These are phyloP conservation scores for Monomorium pharaonis DNA, from an alignment of 1,140 invertebrate genomes.

Conservation along the genomic window DNA sequence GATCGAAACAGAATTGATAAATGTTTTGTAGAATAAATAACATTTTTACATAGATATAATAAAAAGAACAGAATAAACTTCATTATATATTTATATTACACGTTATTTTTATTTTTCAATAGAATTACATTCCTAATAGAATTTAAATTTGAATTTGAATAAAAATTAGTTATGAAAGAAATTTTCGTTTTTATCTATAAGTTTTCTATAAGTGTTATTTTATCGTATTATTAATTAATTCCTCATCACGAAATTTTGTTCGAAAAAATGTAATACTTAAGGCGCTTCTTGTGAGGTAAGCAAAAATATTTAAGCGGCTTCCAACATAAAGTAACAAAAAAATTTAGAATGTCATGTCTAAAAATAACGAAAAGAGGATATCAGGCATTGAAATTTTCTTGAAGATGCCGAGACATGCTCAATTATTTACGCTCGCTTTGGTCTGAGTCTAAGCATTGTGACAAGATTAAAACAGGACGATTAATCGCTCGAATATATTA, in stretches of 20 bases:
- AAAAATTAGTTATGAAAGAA: neutral
- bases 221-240: slow-evolving; percentile 35
- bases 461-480: slow-evolving; percentile 22
- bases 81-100: neutral
- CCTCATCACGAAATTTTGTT: neutral
- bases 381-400: slow-evolving; percentile 3
- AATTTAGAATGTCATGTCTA: neutral
- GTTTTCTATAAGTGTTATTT: neutral
- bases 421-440: slow-evolving; percentile 26
- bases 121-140: neutral
- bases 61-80: neutral
- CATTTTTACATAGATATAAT: neutral
- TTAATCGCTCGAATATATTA: slow-evolving; percentile 31
- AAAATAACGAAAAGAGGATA: neutral
- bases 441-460: neutral
- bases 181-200: neutral
- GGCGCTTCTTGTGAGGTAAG: neutral
- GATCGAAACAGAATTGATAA: neutral
- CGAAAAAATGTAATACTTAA: slow-evolving; percentile 3
- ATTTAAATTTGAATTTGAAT: neutral
- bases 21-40: neutral
- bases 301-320: slow-evolving; percentile 21
- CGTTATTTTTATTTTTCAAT: neutral
- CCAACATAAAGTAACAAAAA: neutral
- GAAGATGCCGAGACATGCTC: neutral